Base-by-base conservation (phyloP, 2,113 vertebrate species). In the Triplophysa dalaica region DNA sequence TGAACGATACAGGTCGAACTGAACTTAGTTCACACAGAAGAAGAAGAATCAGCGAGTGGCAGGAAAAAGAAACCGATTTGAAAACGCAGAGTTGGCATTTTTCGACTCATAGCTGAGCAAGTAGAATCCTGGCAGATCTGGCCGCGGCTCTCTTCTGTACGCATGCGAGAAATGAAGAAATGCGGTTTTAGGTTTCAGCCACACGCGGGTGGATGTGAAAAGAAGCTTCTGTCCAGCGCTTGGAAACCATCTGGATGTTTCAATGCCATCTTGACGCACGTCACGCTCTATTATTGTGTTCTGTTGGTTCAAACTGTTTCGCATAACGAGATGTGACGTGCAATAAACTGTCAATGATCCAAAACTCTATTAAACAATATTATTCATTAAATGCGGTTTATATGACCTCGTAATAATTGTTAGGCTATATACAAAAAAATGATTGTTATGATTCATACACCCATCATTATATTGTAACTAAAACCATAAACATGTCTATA, bases 1-100 rank as follows among this genome's bases (percentile, higher is more conserved):
- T 74, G 29, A 66, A 78, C 82, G 68, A 74, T 66, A 10, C 67
- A 61, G 21, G 61, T 72, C 41, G 61, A 73, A 72, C 24, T 43
- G n/a, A 58, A 29, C 26, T 29, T 29, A 29, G 26, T 29, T 29
- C 26, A 52, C 76, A n/a, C 29, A 21, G 70, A 29, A 29, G 2
- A 38, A 12, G 26, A n/a, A 19, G 19, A 52, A 75, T 54, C 62
- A 60, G 38, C 21, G 9, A 48, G 26, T 21, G 22, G 50, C 22
- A 63, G 67, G 22, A 24, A 26, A 79, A 70, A 80, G 13, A 21
- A 14, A 33, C 43, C 79, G 66, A 21, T 80, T 74, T 64, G 48
- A 38, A 73, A 65, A 64, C 12, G 70, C 79, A 75, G 70, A 70
- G 48, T 24, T 63, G 22, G 74, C 38, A 67, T 63, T 41, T 41